These are phyloP conservation scores for Unio delphinus DNA, from an alignment of 2,888 invertebrate genomes.

Conservation along the genomic window DNA sequence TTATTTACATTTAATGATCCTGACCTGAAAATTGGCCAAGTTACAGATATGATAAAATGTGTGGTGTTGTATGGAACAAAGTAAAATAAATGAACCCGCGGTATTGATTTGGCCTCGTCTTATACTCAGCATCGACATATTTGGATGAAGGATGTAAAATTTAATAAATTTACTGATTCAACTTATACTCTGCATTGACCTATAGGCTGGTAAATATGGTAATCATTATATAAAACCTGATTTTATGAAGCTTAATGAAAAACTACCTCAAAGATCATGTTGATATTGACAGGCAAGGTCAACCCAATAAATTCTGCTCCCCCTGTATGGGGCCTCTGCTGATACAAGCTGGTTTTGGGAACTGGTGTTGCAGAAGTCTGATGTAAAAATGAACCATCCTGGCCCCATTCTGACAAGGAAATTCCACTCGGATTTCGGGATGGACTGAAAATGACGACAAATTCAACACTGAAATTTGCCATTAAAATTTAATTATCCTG, in stretches of 20 bases:
- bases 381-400: conserved; percentile 7
- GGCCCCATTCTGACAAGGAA: conserved; percentile 49
- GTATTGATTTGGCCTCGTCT: no score
- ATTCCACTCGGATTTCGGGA: conserved; percentile 46
- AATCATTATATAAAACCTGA: conserved; percentile 4
- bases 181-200: no score
- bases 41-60: no score
- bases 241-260: not conserved
- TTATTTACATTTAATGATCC: no score
- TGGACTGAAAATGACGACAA: conserved; percentile 6
- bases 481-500: not conserved
- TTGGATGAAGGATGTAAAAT: no score
- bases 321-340: conserved; percentile 51
- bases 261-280: conserved; percentile 78
- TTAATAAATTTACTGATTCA: not conserved
- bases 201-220: no score
- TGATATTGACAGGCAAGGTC: conserved; percentile 80
- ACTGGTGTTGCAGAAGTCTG: conserved; percentile 39
- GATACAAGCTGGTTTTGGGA: conserved; percentile 40
- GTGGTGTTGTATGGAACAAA: no score
- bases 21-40: no score
- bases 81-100: no score
- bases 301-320: conserved; percentile 77
- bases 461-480: not conserved
- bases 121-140: no score